Evolutionary conservation across 1,140 invertebrate species (phyloP).

Genomic region (Saccostrea cuccullata): DNA sequence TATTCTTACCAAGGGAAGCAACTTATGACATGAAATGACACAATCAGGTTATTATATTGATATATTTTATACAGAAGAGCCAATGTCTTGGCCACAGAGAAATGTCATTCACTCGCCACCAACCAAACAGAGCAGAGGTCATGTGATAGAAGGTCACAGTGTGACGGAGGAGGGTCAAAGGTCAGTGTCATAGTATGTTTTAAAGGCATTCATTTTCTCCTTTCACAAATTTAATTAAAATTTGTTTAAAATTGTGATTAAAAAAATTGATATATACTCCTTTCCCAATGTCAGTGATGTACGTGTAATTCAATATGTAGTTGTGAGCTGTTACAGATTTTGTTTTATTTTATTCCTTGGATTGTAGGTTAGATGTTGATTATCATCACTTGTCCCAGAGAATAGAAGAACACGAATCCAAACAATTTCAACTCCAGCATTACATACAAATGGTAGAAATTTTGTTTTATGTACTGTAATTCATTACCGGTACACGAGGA

Average conservation of each 20-base stretch:
- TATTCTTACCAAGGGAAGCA: too few relatives aligned
- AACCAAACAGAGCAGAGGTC: constrained; percentile 66
- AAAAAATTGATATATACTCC: too few relatives aligned
- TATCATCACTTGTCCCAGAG: constrained; percentile 67
- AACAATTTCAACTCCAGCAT: constrained; percentile 72
- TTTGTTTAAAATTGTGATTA: too few relatives aligned
- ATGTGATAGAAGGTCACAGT: constrained; percentile 43
- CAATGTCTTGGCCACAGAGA: background rate
- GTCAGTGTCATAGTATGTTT: constrained; percentile 35
- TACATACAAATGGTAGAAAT: constrained; percentile 70
- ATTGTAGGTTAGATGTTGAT: constrained; percentile 62
- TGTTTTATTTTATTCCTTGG: background rate
- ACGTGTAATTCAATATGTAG: too few relatives aligned
- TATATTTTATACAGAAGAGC: background rate
- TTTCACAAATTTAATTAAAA: too few relatives aligned
- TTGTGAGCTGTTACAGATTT: too few relatives aligned
- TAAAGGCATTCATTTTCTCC: too few relatives aligned
- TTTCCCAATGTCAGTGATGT: too few relatives aligned
- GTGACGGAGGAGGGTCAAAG: background rate
- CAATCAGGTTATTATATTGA: background rate
- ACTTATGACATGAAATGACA: background rate
- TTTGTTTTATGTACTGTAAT: background rate
- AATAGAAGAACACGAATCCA: constrained; percentile 65
- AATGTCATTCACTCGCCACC: constrained; percentile 66
- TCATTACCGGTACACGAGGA: too few relatives aligned